These are phyloP conservation scores for Diplodus sargus DNA, from an alignment of 2,797 vertebrate species.

Conservation along the genomic window DNA sequence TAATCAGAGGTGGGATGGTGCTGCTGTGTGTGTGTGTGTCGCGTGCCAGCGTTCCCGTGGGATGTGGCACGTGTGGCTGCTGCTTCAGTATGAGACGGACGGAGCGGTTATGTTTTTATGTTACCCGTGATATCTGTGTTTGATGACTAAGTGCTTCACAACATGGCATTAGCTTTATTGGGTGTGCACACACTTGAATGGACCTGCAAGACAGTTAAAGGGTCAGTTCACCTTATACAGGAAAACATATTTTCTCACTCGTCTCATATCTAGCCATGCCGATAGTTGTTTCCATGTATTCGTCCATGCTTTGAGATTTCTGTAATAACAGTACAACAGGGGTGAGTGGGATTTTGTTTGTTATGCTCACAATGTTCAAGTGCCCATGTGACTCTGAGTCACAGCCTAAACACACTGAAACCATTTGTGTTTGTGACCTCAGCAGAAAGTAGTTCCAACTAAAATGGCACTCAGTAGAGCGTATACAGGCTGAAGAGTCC, in stretches of 20 bases:
- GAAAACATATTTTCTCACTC: conserved; percentile 6
- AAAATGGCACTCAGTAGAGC: too few relatives aligned
- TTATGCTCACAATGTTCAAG: neutral
- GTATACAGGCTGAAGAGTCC: too few relatives aligned
- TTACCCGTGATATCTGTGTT: conserved; percentile 34
- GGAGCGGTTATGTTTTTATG: conserved; percentile 20
- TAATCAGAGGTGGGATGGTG: conserved; percentile 91
- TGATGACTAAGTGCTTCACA: conserved; percentile 19
- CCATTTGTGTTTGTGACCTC: neutral
- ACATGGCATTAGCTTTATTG: conserved; percentile 4
- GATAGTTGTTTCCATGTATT: neutral
- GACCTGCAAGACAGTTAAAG: neutral
- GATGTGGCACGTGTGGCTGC: conserved; percentile 55
- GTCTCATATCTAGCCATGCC: neutral
- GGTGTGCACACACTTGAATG: conserved; percentile 2
- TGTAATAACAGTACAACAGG: neutral
- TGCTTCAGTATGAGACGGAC: conserved; percentile 31
- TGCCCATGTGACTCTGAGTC: neutral
- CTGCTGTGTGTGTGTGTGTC: conserved; percentile 9
- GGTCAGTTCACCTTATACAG: neutral
- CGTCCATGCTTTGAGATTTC: neutral
- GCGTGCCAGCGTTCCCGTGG: conserved; percentile 49
- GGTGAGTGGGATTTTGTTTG: neutral
- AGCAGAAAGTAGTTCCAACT: neutral
- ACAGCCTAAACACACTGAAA: neutral